Conservation (phyloP, 2,888 invertebrate genomes). For the Copidosoma aretas region DNA sequence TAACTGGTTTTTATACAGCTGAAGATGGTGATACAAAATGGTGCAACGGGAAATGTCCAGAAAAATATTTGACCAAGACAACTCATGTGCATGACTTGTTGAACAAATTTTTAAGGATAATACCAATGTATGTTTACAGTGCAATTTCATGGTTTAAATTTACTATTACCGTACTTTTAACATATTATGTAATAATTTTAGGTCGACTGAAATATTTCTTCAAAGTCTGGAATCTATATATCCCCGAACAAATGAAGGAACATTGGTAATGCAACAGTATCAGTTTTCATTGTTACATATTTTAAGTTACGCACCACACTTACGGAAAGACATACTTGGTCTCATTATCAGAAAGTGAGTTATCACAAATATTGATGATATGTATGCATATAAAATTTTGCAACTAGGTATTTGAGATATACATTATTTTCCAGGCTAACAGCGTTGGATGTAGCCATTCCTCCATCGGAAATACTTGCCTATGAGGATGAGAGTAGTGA, state of each 20-base stretch:
- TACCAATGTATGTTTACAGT: slow-evolving; percentile 67
- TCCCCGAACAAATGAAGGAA: slow-evolving; percentile 78
- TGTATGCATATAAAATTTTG: background rate
- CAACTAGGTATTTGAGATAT: slow-evolving; percentile 7
- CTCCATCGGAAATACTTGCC: slow-evolving; percentile 66
- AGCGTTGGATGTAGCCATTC: slow-evolving; percentile 76
- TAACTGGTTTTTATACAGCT: slow-evolving; percentile 41
- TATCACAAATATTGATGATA: too few relatives aligned
- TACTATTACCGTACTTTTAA: slow-evolving; percentile 33
- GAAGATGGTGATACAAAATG: slow-evolving; percentile 67
- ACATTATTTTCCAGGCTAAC: slow-evolving; percentile 68
- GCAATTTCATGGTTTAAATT: slow-evolving; percentile 7
- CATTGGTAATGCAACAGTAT: slow-evolving; percentile 76
- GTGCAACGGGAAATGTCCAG: slow-evolving; percentile 68
- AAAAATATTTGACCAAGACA: slow-evolving; percentile 67
- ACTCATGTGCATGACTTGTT: slow-evolving; percentile 70
- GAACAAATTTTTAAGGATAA: slow-evolving; percentile 63
- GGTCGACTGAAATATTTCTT: slow-evolving; percentile 75
- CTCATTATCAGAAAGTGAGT: slow-evolving; percentile 79
- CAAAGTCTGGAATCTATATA: slow-evolving; percentile 71
- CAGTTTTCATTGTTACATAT: slow-evolving; percentile 80
- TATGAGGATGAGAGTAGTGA: slow-evolving; percentile 62
- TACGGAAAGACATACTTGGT: slow-evolving; percentile 74
- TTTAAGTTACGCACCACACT: slow-evolving; percentile 75
- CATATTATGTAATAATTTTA: slow-evolving; percentile 56